Conservation (phyloP, 30 jellyfish, hydroid and myxozoan species). For the Turritopsis dohrnii region DNA sequence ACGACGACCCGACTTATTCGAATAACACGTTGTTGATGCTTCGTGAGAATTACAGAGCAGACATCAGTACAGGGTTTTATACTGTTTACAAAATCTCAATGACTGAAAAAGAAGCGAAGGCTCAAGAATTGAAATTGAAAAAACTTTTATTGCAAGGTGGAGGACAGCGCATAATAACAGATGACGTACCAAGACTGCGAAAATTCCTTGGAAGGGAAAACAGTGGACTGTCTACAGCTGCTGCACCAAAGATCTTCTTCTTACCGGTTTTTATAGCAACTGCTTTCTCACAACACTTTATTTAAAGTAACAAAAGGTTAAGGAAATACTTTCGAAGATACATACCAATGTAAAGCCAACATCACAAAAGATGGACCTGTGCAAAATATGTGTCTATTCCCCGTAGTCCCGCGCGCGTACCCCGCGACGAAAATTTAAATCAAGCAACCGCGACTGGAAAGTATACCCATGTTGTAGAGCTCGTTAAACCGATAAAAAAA, state of each 20-base stretch:
- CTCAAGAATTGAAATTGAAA: slow-evolving; percentile 25
- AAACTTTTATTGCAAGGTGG: slow-evolving; percentile 36
- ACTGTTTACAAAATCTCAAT: slow-evolving; percentile 66
- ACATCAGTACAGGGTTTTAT: slow-evolving; percentile 64
- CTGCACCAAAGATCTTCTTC: neutral
- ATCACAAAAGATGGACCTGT: too few species aligned
- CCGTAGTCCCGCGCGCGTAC: too few species aligned
- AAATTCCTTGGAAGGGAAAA: slow-evolving; percentile 28
- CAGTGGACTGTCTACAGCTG: neutral
- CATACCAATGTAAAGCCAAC: too few species aligned
- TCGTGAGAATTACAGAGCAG: slow-evolving; percentile 52
- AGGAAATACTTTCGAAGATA: too few species aligned
- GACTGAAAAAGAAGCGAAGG: slow-evolving; percentile 26
- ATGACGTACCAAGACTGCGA: slow-evolving; percentile 71
- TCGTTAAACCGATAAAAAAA: too few species aligned
- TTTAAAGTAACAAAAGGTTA: too few species aligned
- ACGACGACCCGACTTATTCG: slow-evolving; percentile 30
- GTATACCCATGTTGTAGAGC: too few species aligned
- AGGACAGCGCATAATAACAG: slow-evolving; percentile 67
- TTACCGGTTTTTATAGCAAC: neutral
- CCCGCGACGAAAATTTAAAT: too few species aligned
- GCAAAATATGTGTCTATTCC: too few species aligned
- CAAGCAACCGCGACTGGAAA: too few species aligned
- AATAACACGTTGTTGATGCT: slow-evolving; percentile 31
- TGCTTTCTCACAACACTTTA: neutral